A percentile compares a stretch with the other conserved stretches of the same genome.
These are phyloP conservation scores for Calidris pygmaea DNA, from an alignment of 2,113 vertebrate genomes.

Conservation along the genomic window DNA sequence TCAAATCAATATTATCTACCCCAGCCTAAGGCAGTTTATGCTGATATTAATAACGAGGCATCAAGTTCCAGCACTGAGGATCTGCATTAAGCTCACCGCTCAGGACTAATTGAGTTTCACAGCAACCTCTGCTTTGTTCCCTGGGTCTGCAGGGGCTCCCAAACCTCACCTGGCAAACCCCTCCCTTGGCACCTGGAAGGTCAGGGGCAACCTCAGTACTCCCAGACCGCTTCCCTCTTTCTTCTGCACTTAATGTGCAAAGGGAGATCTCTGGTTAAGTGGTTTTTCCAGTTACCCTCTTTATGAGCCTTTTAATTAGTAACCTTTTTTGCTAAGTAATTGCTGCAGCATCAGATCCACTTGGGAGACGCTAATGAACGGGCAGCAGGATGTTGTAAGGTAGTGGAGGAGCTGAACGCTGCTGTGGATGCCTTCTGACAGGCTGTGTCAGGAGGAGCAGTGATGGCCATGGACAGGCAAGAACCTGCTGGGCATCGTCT, in stretches of 20 bases:
- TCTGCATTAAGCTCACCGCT: background rate
- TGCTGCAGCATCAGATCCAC: background rate
- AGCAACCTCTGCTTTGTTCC: background rate
- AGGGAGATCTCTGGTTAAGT: background rate
- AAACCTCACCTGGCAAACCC: background rate
- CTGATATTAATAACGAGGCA: background rate
- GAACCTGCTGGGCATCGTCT: background rate
- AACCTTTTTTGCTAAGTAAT: background rate
- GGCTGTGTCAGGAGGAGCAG: background rate
- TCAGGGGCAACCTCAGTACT: background rate
- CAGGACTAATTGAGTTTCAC: background rate
- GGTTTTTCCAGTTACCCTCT: background rate
- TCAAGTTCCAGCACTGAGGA: background rate
- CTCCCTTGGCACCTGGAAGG: background rate
- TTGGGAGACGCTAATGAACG: background rate
- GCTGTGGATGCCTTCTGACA: background rate
- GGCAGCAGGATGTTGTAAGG: background rate
- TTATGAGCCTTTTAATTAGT: conserved; percentile 45
- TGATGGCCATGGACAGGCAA: background rate
- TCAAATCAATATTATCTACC: background rate
- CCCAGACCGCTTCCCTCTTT: background rate
- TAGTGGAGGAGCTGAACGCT: rapidly evolving
- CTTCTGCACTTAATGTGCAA: background rate
- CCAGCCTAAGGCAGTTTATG: background rate
- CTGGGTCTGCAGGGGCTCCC: background rate